These are phyloP conservation scores for Megaceryle maxima DNA, from an alignment of 2,113 vertebrate species.

Conservation along the genomic window DNA sequence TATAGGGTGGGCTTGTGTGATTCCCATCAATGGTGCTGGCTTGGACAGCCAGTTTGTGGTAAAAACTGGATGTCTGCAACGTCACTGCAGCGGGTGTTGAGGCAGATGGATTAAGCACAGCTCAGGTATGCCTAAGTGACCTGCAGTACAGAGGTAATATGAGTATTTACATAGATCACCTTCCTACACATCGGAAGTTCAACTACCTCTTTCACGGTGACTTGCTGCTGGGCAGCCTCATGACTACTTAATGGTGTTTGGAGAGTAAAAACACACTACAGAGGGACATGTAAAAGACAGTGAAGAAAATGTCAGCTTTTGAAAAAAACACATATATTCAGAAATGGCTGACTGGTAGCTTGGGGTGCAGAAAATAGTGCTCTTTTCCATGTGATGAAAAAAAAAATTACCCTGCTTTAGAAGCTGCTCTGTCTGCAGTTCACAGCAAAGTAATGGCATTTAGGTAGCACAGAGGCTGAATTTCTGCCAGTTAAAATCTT, in stretches of 20 bases:
- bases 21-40: fast-evolving
- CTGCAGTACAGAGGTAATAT: not conserved
- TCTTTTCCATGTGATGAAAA: not conserved
- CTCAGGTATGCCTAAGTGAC: not conserved
- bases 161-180: not conserved
- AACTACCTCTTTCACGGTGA: not conserved
- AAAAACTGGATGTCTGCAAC: not conserved
- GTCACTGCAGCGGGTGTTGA: not conserved
- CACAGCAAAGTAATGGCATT: slow-evolving; percentile 19
- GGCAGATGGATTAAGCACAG: slow-evolving; percentile 8
- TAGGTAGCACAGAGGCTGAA: slow-evolving; percentile 24
- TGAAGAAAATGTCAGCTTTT: not conserved
- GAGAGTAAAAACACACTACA: not conserved
- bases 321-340: not conserved
- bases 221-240: not conserved
- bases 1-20: not conserved
- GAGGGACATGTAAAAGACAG: not conserved
- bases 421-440: not conserved
- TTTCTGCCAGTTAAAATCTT: slow-evolving; percentile 47
- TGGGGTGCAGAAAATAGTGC: slow-evolving; percentile 4
- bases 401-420: not conserved
- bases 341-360: slow-evolving; percentile 47
- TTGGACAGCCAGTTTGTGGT: not conserved
- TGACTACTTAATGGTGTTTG: not conserved
- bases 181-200: not conserved